Conservation (phyloP, 1,140 invertebrate genomes). For the Chrysoperla carnea region DNA sequence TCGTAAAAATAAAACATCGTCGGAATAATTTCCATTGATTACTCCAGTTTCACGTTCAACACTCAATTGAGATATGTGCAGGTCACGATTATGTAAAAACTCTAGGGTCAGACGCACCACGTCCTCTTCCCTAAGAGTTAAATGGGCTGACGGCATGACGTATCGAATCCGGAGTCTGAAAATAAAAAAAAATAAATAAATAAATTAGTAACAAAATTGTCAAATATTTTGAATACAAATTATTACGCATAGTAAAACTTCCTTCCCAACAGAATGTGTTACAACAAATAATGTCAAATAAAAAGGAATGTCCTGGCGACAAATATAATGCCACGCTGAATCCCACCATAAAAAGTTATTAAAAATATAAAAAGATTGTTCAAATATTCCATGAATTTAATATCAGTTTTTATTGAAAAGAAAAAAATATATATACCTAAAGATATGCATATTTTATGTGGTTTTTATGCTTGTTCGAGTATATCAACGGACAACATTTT, state of each 20-base stretch:
- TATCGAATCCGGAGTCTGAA: slow-evolving; percentile 39
- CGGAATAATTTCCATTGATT: slow-evolving; percentile 79
- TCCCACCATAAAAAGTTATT: background rate
- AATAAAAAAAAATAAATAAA: slow-evolving; percentile 11
- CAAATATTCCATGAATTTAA: too few relatives aligned
- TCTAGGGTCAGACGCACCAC: slow-evolving; percentile 80
- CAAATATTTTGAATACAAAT: background rate
- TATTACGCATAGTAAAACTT: background rate
- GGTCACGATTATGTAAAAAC: slow-evolving; percentile 77
- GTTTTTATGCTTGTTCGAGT: too few relatives aligned
- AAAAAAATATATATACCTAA: too few relatives aligned
- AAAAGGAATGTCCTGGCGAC: background rate
- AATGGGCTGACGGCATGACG: slow-evolving; percentile 64
- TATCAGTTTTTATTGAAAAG: too few relatives aligned
- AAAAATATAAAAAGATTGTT: too few relatives aligned
- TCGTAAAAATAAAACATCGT: slow-evolving; percentile 84
- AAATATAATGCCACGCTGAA: background rate
- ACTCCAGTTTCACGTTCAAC: slow-evolving; percentile 89
- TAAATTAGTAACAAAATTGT: background rate
- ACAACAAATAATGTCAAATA: too few relatives aligned
- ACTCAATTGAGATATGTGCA: slow-evolving; percentile 81
- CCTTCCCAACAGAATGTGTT: too few relatives aligned
- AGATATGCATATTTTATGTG: too few relatives aligned
- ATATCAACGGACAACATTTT: too few relatives aligned
- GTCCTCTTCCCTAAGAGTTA: slow-evolving; percentile 76